phyloP scores from a whole-genome alignment of 2,888 invertebrate genomes.

The Linnaemya tessellans region DNA sequence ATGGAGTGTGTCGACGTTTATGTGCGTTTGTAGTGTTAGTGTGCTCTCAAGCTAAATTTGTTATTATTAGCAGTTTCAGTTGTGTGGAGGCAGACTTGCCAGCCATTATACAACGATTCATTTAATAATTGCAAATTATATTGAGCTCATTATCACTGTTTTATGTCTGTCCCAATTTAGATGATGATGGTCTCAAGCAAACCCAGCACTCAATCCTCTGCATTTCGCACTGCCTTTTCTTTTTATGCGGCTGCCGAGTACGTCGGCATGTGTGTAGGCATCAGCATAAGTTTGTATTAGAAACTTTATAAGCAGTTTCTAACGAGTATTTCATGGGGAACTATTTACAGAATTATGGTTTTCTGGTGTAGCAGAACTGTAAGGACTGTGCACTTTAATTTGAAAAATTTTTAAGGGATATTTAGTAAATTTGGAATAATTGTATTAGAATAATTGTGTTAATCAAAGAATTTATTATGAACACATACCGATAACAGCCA shows the following conservation, averaged over 20 bases:
- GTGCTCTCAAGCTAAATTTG: background rate
- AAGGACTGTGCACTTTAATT: slow-evolving; percentile 33
- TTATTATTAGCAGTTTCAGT: slow-evolving; percentile 20
- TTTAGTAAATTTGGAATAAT: background rate
- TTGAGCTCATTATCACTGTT: slow-evolving; percentile 81
- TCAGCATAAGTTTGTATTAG: background rate
- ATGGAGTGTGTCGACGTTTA: background rate
- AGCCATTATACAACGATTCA: slow-evolving; percentile 81
- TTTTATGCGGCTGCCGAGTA: background rate
- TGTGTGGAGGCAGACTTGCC: slow-evolving; percentile 71
- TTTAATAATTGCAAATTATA: slow-evolving; percentile 83
- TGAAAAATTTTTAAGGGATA: background rate
- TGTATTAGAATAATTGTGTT: too few relatives aligned
- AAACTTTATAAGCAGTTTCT: background rate
- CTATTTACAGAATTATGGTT: background rate
- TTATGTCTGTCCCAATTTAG: slow-evolving; percentile 72
- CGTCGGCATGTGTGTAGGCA: background rate
- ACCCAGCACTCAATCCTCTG: slow-evolving; percentile 9
- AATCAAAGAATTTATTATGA: too few relatives aligned
- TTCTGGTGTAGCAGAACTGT: slow-evolving; percentile 17
- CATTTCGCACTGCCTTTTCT: background rate
- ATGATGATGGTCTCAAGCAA: slow-evolving; percentile 55
- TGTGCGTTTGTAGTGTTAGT: background rate
- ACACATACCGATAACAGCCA: too few relatives aligned
- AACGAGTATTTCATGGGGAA: slow-evolving; percentile 20